Evolutionary conservation across 2,113 vertebrate genomes (phyloP).

Genomic region (Vidua macroura): DNA sequence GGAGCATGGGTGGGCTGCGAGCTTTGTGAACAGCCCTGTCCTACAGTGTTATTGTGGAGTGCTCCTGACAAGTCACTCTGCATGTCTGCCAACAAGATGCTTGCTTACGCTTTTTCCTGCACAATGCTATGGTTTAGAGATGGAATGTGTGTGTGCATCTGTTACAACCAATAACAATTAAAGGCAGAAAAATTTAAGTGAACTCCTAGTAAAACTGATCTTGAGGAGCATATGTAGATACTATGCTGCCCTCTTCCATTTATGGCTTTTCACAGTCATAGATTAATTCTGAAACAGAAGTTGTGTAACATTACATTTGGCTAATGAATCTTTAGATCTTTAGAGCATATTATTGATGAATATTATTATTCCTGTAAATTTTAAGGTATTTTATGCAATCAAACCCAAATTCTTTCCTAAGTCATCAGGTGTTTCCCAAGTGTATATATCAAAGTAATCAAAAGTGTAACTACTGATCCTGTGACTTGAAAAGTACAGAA

Average conservation of each 20-base stretch:
- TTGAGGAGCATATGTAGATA: accelerated
- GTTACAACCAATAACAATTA: neutral
- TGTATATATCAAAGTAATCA: neutral
- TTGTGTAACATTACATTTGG: neutral
- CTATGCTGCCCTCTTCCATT: neutral
- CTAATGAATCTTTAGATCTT: neutral
- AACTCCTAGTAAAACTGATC: neutral
- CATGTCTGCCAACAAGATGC: neutral
- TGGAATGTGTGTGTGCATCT: neutral
- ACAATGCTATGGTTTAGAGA: neutral
- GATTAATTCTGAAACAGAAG: neutral
- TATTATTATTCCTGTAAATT: neutral
- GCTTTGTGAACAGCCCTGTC: too few species aligned
- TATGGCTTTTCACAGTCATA: neutral
- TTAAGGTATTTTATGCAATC: neutral
- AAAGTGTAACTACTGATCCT: neutral
- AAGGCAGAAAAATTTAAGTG: neutral
- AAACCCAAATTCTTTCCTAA: neutral
- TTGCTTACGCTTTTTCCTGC: neutral
- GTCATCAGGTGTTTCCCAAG: neutral
- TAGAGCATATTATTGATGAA: neutral
- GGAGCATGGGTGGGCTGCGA: accelerated
- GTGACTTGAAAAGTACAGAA: neutral
- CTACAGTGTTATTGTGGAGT: too few species aligned
- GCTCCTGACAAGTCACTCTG: neutral